phyloP scores from a whole-genome alignment of 2,113 vertebrate species.

The Siphamia tubifer region DNA sequence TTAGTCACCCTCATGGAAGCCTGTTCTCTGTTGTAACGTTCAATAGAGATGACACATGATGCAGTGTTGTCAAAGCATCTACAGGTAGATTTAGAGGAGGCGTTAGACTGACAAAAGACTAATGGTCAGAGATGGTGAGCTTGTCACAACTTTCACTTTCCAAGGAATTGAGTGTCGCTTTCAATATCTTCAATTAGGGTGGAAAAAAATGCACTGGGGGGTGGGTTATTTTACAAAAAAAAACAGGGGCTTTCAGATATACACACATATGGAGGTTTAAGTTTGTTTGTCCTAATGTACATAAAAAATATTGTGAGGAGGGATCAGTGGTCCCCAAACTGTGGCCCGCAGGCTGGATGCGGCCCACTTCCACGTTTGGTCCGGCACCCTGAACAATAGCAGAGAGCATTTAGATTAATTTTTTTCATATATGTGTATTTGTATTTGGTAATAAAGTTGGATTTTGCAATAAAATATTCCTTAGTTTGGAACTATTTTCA shows the following conservation, averaged over 20 bases:
- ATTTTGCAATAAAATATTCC: no score
- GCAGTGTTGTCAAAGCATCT: background rate
- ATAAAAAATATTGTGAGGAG: no score
- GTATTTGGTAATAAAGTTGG: no score
- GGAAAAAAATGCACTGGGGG: background rate
- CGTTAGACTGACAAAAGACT: background rate
- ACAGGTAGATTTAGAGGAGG: background rate
- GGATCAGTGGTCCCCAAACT: no score
- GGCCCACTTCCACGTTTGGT: no score
- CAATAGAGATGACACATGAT: conserved; percentile 40
- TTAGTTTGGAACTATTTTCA: no score
- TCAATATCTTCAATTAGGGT: background rate
- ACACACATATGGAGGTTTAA: background rate
- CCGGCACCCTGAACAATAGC: no score
- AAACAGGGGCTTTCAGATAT: background rate
- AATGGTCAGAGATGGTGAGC: background rate
- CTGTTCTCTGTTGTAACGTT: conserved; percentile 41
- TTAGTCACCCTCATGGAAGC: conserved; percentile 44
- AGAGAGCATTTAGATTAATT: no score
- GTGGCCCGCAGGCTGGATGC: no score
- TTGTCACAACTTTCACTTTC: background rate
- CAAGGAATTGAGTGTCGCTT: background rate
- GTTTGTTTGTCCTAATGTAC: background rate
- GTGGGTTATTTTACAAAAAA: background rate
- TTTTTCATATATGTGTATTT: no score